A percentile compares a stretch with the other conserved stretches of the same genome.
phyloP scores from a whole-genome alignment of 2,113 vertebrate genomes.

The Salvator merianae region DNA sequence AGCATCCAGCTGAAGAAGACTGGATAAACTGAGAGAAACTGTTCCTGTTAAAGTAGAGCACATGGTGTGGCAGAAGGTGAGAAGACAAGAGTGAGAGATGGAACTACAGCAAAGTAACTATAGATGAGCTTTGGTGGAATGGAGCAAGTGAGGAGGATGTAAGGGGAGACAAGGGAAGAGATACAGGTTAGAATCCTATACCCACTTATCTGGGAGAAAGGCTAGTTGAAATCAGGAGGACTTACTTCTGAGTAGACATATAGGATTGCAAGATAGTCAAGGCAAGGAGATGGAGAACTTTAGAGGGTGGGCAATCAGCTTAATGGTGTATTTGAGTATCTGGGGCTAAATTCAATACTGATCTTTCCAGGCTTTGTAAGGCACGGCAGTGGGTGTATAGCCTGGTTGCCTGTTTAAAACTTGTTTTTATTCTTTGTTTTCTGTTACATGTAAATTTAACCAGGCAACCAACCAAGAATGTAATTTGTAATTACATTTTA shows the following conservation, averaged over 20 bases:
- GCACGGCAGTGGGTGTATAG: too few relatives aligned
- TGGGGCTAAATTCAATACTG: not conserved
- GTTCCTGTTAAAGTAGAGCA: not conserved
- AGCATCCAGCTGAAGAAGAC: not conserved
- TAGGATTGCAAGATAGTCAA: not conserved
- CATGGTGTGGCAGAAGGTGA: not conserved
- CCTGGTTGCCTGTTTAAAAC: too few relatives aligned
- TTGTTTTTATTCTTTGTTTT: too few relatives aligned
- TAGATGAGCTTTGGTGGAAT: not conserved
- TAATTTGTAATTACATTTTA: too few relatives aligned
- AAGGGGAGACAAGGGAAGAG: slow-evolving; percentile 1
- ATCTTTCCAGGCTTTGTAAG: not conserved
- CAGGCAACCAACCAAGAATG: too few relatives aligned
- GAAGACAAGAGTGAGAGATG: not conserved
- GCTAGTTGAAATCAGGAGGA: not conserved
- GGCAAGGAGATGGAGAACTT: not conserved
- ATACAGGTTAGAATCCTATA: not conserved
- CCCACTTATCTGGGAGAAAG: not conserved
- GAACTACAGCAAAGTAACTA: not conserved
- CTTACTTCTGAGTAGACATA: not conserved
- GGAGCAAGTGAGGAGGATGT: not conserved
- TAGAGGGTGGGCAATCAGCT: slow-evolving; percentile 2
- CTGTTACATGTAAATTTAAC: too few relatives aligned
- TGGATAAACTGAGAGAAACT: not conserved
- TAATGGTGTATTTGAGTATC: not conserved